Evolutionary conservation across 2,888 invertebrate species (phyloP).

Genomic region (Xestia sexstrigata): DNA sequence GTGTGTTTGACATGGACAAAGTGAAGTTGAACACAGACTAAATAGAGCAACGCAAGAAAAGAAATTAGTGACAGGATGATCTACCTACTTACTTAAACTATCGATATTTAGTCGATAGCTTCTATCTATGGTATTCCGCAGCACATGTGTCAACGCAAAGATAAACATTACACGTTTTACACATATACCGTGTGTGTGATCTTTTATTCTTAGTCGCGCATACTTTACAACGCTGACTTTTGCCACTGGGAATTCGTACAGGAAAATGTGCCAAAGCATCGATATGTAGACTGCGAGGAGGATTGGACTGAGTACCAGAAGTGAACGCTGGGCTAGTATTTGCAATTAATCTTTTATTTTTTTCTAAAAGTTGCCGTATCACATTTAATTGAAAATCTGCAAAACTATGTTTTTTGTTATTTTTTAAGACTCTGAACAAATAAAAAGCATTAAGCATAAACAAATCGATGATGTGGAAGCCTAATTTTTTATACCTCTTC

Average conservation of each 20-base stretch:
- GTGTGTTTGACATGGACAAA: constrained; percentile 40
- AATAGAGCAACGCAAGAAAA: constrained; percentile 44
- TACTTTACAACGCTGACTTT: constrained; percentile 47
- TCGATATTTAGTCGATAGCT: constrained; percentile 47
- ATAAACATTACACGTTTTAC: constrained; percentile 49
- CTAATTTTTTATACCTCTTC: constrained; percentile 76
- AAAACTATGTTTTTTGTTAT: constrained; percentile 42
- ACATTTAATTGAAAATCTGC: constrained; percentile 49
- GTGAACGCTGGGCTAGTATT: constrained; percentile 40
- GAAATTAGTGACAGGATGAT: constrained; percentile 40
- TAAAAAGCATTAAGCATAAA: constrained; percentile 45
- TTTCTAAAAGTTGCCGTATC: constrained; percentile 43
- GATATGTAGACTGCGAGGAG: constrained; percentile 44
- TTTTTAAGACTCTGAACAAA: constrained; percentile 41
- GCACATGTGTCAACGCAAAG: constrained; percentile 44
- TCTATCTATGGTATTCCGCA: constrained; percentile 44
- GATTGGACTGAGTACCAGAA: constrained; percentile 43
- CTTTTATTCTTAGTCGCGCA: constrained; percentile 42
- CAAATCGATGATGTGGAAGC: constrained; percentile 71
- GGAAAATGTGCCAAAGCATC: constrained; percentile 48
- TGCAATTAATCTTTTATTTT: constrained; percentile 45
- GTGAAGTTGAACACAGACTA: constrained; percentile 42
- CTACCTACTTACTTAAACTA: constrained; percentile 46
- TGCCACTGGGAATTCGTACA: constrained; percentile 40
- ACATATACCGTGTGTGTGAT: constrained; percentile 47